Conservation (phyloP, 2,113 vertebrate genomes). For the Polypterus bichir region DNA sequence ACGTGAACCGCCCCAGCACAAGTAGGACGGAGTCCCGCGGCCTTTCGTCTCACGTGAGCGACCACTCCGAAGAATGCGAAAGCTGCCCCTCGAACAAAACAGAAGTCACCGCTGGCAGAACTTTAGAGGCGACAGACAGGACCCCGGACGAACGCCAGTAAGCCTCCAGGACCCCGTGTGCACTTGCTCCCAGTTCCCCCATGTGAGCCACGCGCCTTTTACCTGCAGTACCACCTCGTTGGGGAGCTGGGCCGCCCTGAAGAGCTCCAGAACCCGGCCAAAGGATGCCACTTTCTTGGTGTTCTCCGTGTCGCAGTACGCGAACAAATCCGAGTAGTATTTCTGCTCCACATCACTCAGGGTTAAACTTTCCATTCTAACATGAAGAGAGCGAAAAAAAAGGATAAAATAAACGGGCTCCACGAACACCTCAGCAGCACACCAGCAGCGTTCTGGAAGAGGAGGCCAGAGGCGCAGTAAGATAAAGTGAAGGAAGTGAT, state of each 20-base stretch:
- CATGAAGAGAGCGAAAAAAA: constrained; percentile 14
- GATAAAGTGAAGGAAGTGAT: no score
- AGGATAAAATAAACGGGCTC: constrained; percentile 2
- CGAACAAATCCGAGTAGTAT: constrained; percentile 89
- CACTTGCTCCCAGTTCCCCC: no score
- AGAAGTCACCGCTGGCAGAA: no score
- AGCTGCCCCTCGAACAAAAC: no score
- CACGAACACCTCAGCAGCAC: neutral
- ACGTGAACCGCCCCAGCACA: no score
- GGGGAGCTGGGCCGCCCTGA: constrained; percentile 89
- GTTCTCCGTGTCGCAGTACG: constrained; percentile 93
- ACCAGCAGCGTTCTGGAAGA: neutral
- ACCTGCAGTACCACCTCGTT: constrained; percentile 89
- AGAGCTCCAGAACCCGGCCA: constrained; percentile 83
- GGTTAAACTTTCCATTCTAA: constrained; percentile 83
- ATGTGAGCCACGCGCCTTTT: constrained; percentile 12
- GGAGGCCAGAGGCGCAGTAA: no score
- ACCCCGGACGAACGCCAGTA: no score
- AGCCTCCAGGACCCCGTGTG: no score
- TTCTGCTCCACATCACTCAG: constrained; percentile 89
- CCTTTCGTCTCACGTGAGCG: no score
- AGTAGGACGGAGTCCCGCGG: no score
- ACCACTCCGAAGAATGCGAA: no score
- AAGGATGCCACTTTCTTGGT: constrained; percentile 91
- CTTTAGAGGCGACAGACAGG: no score